phyloP scores from a whole-genome alignment of 1,140 invertebrate genomes.

The Drosophila navojoa region DNA sequence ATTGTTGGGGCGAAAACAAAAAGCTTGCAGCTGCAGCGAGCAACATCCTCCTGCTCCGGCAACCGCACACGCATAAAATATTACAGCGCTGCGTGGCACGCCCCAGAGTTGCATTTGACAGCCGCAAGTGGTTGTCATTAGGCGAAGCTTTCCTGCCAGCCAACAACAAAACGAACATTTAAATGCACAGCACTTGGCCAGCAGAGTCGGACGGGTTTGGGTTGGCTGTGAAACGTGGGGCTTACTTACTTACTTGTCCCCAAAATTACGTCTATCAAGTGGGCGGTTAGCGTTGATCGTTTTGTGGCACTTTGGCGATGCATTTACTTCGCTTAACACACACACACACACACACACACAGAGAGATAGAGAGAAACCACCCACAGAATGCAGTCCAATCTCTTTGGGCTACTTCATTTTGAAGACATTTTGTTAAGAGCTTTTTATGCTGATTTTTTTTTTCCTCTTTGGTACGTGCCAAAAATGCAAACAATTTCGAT shows the following conservation, averaged over 20 bases:
- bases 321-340: conserved; percentile 18
- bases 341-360: neutral
- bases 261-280: conserved; percentile 76
- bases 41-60: neutral
- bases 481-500: conserved; percentile 41
- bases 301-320: conserved; percentile 68
- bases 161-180: conserved; percentile 75
- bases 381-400: neutral
- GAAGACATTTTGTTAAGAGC: conserved; percentile 52
- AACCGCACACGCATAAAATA: conserved; percentile 65
- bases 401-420: conserved; percentile 46
- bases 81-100: conserved; percentile 65
- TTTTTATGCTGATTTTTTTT: conserved; percentile 65
- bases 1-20: conserved; percentile 64
- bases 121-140: conserved; percentile 81
- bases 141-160: conserved; percentile 37
- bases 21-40: conserved; percentile 3
- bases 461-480: conserved; percentile 47
- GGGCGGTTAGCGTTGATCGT: conserved; percentile 71
- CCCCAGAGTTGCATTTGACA: conserved; percentile 77
- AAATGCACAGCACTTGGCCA: conserved; percentile 71
- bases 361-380: neutral
- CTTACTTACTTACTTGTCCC: conserved; percentile 21
- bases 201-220: too few species aligned
- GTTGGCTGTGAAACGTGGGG: neutral